A percentile compares a stretch with the other conserved stretches of the same genome.
phyloP scores from a whole-genome alignment of 2,113 vertebrate species.

The Grammatotria lemairii region DNA sequence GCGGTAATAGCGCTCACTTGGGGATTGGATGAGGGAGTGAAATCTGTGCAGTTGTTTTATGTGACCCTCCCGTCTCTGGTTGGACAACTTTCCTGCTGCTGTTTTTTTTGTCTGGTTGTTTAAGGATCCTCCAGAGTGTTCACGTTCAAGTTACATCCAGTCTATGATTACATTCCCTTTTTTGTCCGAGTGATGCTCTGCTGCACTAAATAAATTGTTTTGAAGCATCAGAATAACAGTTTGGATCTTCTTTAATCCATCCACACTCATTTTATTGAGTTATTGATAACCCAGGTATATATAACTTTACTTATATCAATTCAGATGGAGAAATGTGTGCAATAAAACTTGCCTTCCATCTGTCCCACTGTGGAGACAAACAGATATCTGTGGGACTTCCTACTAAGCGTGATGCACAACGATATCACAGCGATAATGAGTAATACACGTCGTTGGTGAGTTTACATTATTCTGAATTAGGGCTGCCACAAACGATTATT shows the following conservation, averaged over 20 bases:
- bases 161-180: background rate
- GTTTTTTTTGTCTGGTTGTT: background rate
- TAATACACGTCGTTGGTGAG: background rate
- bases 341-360: background rate
- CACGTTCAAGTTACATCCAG: background rate
- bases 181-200: background rate
- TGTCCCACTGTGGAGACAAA: background rate
- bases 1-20: constrained; percentile 12
- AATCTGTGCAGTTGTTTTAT: background rate
- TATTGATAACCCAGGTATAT: background rate
- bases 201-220: background rate
- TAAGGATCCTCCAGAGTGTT: background rate
- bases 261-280: background rate
- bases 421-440: background rate
- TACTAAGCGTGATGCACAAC: background rate
- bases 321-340: background rate
- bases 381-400: background rate
- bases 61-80: background rate
- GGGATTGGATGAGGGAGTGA: constrained; percentile 5
- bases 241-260: background rate
- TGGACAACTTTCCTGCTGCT: background rate
- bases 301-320: background rate
- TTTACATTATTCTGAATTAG: background rate
- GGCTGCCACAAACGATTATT: too few relatives aligned
- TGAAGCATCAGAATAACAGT: background rate